phyloP scores from a whole-genome alignment of 92 coral and sea anemone genomes.

The Porites divaricata region DNA sequence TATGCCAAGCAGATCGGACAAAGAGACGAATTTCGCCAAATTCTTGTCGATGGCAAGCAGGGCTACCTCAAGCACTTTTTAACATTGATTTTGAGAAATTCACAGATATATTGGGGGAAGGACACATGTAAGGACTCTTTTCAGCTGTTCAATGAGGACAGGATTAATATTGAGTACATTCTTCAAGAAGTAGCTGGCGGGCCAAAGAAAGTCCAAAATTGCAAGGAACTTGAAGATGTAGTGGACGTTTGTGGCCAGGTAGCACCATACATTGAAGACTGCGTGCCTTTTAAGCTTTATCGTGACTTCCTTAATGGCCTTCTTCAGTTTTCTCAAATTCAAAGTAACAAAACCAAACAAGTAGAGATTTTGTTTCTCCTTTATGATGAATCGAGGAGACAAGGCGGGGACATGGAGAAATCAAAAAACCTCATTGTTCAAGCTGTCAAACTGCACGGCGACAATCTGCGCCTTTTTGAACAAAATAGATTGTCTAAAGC shows the following conservation, averaged over 20 bases:
- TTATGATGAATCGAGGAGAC: slow-evolving; percentile 26
- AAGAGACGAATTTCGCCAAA: background rate
- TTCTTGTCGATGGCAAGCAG: background rate
- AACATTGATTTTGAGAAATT: background rate
- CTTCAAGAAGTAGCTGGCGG: background rate
- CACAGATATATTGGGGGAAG: slow-evolving; percentile 23
- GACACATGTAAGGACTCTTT: slow-evolving; percentile 32
- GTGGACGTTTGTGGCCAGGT: slow-evolving; percentile 9
- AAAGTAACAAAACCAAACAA: background rate
- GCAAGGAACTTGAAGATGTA: background rate
- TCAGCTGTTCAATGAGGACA: slow-evolving; percentile 35
- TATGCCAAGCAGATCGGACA: background rate
- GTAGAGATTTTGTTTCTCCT: slow-evolving; percentile 49
- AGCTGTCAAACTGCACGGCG: too few relatives aligned
- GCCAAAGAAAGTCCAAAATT: background rate
- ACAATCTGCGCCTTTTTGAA: background rate
- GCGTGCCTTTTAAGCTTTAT: slow-evolving; percentile 27
- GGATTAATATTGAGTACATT: slow-evolving; percentile 29
- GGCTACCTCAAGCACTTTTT: background rate
- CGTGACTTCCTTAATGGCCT: slow-evolving; percentile 24
- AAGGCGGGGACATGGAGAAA: too few relatives aligned
- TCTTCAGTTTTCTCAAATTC: background rate
- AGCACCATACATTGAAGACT: slow-evolving; percentile 27
- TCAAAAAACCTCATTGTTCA: too few relatives aligned
- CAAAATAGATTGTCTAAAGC: slow-evolving; percentile 5